Conservation (phyloP, 1,140 invertebrate species). For the Tenebrio molitor region DNA sequence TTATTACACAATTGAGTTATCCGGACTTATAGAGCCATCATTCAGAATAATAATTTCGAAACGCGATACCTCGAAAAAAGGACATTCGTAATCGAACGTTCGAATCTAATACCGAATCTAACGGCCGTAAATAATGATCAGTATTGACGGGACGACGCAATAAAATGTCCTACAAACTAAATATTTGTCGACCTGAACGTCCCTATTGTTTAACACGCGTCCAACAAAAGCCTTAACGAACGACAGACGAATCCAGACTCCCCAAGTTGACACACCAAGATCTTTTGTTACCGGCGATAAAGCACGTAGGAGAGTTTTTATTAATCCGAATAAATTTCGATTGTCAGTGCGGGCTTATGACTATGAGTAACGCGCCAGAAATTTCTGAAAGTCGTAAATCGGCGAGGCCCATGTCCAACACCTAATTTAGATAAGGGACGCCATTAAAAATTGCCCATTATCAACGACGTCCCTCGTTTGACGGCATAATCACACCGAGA, state of each 20-base stretch:
- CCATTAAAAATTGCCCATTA: slow-evolving; percentile 27
- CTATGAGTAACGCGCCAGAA: background rate
- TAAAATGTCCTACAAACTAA: slow-evolving; percentile 44
- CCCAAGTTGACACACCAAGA: slow-evolving; percentile 42
- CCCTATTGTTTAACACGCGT: slow-evolving; percentile 40
- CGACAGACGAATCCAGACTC: slow-evolving; percentile 40
- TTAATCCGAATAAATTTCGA: slow-evolving; percentile 33
- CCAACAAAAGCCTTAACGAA: slow-evolving; percentile 12
- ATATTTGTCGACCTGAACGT: slow-evolving; percentile 46
- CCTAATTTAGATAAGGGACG: slow-evolving; percentile 27
- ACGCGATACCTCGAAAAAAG: slow-evolving; percentile 20
- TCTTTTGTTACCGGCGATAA: slow-evolving; percentile 22
- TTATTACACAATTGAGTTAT: slow-evolving; percentile 30
- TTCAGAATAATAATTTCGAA: slow-evolving; percentile 39
- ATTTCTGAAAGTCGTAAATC: slow-evolving; percentile 8
- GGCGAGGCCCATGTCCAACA: slow-evolving; percentile 21
- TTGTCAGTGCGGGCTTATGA: slow-evolving; percentile 33
- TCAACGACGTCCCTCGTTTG: slow-evolving; percentile 12
- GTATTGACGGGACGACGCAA: slow-evolving; percentile 45
- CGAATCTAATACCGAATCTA: slow-evolving; percentile 48
- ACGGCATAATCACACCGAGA: slow-evolving; percentile 29
- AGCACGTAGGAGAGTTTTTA: slow-evolving; percentile 36
- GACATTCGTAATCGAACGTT: slow-evolving; percentile 18
- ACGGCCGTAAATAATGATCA: slow-evolving; percentile 50
- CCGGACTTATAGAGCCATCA: slow-evolving; percentile 36